Evolutionary conservation across 2,797 vertebrate species (phyloP).

Genomic region (Scomberomorus guttatus): DNA sequence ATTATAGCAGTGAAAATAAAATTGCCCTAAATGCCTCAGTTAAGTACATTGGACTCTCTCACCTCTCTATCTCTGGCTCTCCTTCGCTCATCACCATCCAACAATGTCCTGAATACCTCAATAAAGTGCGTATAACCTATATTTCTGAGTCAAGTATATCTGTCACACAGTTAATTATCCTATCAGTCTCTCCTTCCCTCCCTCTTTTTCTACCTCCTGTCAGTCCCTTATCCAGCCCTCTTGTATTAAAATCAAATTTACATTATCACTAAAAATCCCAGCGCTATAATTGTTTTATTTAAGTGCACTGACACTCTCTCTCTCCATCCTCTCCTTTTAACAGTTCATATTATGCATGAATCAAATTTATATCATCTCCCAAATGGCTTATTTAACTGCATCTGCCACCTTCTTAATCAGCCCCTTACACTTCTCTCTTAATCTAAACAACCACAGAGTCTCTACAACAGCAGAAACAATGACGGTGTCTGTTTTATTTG

Average conservation of each 20-base stretch:
- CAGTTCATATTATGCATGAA: constrained; percentile 30
- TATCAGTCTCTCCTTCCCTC: constrained; percentile 18
- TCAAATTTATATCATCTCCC: constrained; percentile 40
- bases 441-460: constrained; percentile 30
- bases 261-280: constrained; percentile 50
- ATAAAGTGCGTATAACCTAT: constrained; percentile 49
- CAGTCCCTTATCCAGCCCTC: constrained; percentile 35
- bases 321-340: constrained; percentile 24
- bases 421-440: constrained; percentile 14
- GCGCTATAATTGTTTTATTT: constrained; percentile 37
- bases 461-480: constrained; percentile 47
- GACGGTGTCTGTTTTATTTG: constrained; percentile 42
- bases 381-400: constrained; percentile 30
- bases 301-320: constrained; percentile 27
- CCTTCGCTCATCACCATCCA: constrained; percentile 26
- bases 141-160: constrained; percentile 54
- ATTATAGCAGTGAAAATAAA: constrained; percentile 48
- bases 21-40: constrained; percentile 46
- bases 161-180: constrained; percentile 53
- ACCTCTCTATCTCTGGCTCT: constrained; percentile 30
- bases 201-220: constrained; percentile 21
- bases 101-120: constrained; percentile 47
- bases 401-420: constrained; percentile 51
- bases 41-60: constrained; percentile 40
- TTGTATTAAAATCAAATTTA: constrained; percentile 59